Percentiles rank a stretch among this genome's conserved stretches.
phyloP scores from a whole-genome alignment of 2,888 invertebrate species.

The Tholera decimalis region DNA sequence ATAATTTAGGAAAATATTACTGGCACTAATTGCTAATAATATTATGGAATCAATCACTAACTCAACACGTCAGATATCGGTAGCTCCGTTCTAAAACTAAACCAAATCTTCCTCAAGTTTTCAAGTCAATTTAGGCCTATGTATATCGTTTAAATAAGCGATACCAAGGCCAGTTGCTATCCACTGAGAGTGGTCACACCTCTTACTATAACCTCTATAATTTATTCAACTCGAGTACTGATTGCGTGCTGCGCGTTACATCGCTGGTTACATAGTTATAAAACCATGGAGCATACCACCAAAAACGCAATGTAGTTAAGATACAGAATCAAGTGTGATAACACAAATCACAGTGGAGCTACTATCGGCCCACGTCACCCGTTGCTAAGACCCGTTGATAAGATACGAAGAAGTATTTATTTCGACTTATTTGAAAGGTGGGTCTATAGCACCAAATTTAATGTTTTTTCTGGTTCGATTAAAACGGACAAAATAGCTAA shows the following conservation, averaged over 20 bases:
- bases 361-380: slow-evolving; percentile 73
- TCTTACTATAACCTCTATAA: slow-evolving; percentile 59
- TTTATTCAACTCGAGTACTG: slow-evolving; percentile 52
- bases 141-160: slow-evolving; percentile 75
- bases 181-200: slow-evolving; percentile 69
- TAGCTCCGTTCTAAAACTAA: slow-evolving; percentile 42
- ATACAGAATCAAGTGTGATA: slow-evolving; percentile 62
- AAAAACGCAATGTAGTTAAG: slow-evolving; percentile 68
- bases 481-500: slow-evolving; percentile 13
- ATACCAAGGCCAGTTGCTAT: slow-evolving; percentile 80
- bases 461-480: slow-evolving; percentile 42
- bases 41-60: slow-evolving; percentile 25
- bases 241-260: slow-evolving; percentile 52
- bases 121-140: slow-evolving; percentile 75
- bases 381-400: slow-evolving; percentile 77
- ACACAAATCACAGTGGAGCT: slow-evolving; percentile 73
- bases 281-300: slow-evolving; percentile 17
- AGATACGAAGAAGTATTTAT: slow-evolving; percentile 74
- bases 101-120: slow-evolving; percentile 71
- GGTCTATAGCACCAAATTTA: slow-evolving; percentile 46
- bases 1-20: background rate
- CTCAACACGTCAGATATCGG: slow-evolving; percentile 34
- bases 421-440: slow-evolving; percentile 68
- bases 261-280: slow-evolving; percentile 48
- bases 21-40: background rate